Percentiles rank a stretch among this genome's conserved stretches.
Conservation (phyloP, 2,113 vertebrate genomes). For the Nycticorax nycticorax region DNA sequence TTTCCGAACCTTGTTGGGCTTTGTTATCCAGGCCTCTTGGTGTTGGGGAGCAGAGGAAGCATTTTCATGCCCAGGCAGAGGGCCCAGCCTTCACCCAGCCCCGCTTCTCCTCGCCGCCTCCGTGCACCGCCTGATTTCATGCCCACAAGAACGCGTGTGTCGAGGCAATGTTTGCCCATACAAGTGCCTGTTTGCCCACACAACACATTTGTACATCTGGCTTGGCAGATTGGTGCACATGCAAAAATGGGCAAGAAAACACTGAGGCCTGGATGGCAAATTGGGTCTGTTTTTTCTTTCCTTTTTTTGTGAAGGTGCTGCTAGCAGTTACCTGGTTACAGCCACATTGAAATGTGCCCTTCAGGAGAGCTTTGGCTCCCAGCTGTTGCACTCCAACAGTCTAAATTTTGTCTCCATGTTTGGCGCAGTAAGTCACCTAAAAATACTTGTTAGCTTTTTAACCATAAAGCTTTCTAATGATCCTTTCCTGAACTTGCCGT, state of each 20-base stretch:
- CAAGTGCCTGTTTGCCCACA: conserved; percentile 58
- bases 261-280: conserved; percentile 22
- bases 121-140: background rate
- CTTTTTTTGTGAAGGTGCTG: background rate
- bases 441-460: background rate
- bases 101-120: background rate
- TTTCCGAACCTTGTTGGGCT: background rate
- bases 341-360: background rate
- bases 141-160: background rate
- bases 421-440: background rate
- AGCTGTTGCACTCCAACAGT: background rate
- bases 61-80: background rate
- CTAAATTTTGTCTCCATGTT: background rate
- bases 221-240: conserved; percentile 62
- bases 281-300: background rate
- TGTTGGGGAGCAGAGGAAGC: background rate
- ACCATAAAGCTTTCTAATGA: background rate
- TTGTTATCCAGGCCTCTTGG: background rate
- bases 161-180: conserved; percentile 50
- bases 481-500: background rate
- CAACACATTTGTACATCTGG: conserved; percentile 59
- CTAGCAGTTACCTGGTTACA: background rate
- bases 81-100: background rate
- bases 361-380: background rate
- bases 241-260: conserved; percentile 44